Percentiles rank a stretch among this genome's conserved stretches.
These are phyloP conservation scores for Ictidomys tridecemlineatus DNA, from an alignment of 2,113 vertebrate species.

Conservation along the genomic window DNA sequence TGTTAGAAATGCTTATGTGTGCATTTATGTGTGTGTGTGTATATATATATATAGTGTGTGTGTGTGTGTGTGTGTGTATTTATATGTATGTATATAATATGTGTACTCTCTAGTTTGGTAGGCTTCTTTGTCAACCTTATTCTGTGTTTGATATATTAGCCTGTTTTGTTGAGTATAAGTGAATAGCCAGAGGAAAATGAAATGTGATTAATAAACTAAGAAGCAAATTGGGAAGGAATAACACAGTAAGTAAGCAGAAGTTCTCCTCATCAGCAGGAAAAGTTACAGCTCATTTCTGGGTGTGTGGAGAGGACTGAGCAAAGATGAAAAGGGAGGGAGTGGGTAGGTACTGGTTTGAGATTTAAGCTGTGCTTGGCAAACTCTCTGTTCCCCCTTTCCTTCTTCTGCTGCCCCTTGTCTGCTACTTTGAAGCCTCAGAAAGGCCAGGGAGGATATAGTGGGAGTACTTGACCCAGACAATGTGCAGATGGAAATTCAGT, in stretches of 20 bases:
- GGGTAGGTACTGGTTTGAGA: slow-evolving; percentile 7
- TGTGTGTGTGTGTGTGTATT: no score
- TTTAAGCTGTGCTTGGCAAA: slow-evolving; percentile 12
- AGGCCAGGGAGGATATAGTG: background rate
- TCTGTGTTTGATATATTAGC: background rate
- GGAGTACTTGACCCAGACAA: background rate
- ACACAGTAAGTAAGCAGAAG: background rate
- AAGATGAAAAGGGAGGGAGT: background rate
- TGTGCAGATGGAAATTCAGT: background rate
- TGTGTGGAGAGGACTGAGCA: background rate
- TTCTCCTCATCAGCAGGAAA: background rate
- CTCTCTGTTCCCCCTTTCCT: background rate
- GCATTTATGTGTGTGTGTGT: no score
- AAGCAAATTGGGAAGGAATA: background rate
- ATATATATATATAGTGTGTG: no score
- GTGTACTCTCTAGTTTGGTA: background rate
- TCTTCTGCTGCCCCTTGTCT: background rate
- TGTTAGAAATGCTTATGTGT: no score
- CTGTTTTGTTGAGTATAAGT: background rate
- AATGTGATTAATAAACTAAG: background rate
- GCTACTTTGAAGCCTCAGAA: background rate
- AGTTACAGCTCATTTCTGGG: background rate
- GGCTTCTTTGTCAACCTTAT: background rate
- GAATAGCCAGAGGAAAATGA: slow-evolving; percentile 39
- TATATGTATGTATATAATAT: no score